These are phyloP conservation scores for Palythoa caribaeorum DNA, from an alignment of 92 coral and sea anemone genomes.

Conservation along the genomic window DNA sequence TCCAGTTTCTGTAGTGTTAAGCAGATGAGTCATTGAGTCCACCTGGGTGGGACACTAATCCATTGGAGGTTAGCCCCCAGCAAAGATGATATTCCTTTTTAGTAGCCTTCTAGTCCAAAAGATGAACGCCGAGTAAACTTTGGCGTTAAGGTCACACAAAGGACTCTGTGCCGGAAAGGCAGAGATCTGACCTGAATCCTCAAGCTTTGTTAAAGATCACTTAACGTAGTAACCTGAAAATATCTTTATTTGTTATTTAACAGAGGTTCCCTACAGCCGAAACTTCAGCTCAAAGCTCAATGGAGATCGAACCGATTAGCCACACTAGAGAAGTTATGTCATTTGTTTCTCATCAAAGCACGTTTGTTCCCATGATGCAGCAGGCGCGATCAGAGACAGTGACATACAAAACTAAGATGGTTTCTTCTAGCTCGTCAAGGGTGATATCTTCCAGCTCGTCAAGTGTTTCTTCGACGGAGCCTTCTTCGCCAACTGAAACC, in stretches of 20 bases:
- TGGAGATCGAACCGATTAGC: neutral
- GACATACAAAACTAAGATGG: conserved; percentile 3
- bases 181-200: no score
- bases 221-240: neutral
- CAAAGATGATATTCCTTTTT: no score
- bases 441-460: neutral
- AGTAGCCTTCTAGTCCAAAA: no score
- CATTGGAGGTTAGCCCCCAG: no score
- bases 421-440: neutral
- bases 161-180: no score
- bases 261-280: neutral
- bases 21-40: no score
- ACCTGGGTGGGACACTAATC: no score
- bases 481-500: neutral
- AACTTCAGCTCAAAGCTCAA: neutral
- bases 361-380: neutral
- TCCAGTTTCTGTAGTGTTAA: no score
- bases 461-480: neutral
- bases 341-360: neutral
- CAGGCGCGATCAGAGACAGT: neutral
- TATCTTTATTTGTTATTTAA: neutral
- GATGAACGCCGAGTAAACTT: no score
- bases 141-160: no score
- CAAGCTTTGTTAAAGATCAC: no score
- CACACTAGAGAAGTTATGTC: conserved; percentile 1